phyloP scores from a whole-genome alignment of 2,888 invertebrate species.

The Onthophagus sagittarius region DNA sequence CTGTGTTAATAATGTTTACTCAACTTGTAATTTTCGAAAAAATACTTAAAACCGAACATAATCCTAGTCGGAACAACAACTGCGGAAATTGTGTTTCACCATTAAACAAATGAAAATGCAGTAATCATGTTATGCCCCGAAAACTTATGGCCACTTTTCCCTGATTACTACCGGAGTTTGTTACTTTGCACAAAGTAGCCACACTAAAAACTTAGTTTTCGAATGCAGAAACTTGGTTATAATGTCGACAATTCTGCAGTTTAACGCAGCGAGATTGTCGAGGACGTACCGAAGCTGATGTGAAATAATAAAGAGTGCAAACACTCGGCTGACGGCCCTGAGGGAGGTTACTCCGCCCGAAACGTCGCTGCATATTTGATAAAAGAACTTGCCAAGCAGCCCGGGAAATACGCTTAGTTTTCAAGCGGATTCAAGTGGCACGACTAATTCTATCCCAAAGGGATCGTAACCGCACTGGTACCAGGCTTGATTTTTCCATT shows the following conservation, averaged over 20 bases:
- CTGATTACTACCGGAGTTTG: neutral
- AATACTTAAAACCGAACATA: neutral
- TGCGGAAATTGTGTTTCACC: neutral
- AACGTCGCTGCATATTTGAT: conserved; percentile 6
- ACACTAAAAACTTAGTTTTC: neutral
- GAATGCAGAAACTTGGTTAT: neutral
- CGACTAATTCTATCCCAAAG: conserved; percentile 4
- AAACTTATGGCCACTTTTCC: neutral
- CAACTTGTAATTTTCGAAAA: neutral
- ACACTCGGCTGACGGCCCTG: neutral
- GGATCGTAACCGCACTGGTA: neutral
- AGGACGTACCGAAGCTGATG: neutral
- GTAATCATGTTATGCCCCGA: neutral
- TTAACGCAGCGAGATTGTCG: neutral
- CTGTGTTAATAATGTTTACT: neutral
- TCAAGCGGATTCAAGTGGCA: conserved; percentile 4
- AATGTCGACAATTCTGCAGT: neutral
- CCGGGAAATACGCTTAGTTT: conserved; percentile 10
- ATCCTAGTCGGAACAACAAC: neutral
- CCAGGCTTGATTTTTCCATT: conserved; percentile 8
- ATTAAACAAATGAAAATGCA: neutral
- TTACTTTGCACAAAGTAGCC: neutral
- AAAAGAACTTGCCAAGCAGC: conserved; percentile 8
- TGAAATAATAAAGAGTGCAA: neutral
- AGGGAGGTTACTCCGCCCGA: neutral